Evolutionary conservation across 92 coral and sea anemone genomes (phyloP), one percentile per base, ranked within the genome.

Genomic region (Epizoanthus stellaris): DNA sequence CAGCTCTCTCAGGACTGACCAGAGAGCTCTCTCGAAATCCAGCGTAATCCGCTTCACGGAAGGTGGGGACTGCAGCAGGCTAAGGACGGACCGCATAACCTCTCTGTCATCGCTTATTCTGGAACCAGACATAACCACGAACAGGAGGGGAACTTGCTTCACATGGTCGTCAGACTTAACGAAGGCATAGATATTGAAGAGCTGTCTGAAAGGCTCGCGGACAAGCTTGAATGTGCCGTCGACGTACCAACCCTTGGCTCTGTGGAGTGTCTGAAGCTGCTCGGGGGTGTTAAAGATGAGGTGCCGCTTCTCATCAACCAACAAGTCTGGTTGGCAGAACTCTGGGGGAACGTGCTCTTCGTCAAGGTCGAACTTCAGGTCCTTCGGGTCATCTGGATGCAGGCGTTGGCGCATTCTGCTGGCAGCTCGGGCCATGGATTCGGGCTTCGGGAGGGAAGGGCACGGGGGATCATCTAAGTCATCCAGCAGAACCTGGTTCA

Each of bases 201-300:
- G 88, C 80, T 85, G 82, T 0, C 73, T 68, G 82, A 85, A 85
- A 4, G 88, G 88, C 8, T 30, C 57, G 8, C 82, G 82, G 80
- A 71, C 58, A 21, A 23, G 25, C 25, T 23, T 23, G 25, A 23
- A 23, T 23, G 25, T 23, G 25, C 25, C 25, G 25, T 23, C 73
- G 59, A 74, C 47, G 56, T 73, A 85, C 82, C 73, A 85, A 13
- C 60, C 60, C 42, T 57, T 69, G 11, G 88, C 82, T 38, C 15
- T 43, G n/a, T 11, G 8, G 13, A 84, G 70, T 11, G 71, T 81
- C 25, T 47, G 58, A 2, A 84, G 87, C 66, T 84, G 87, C n/a
- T 84, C 69, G 17, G 20, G 17, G 15, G 57, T 84, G 40, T 53
- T 81, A 38, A 84, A 84, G 17, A 84, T 36, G 2, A 84, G 45